Conservation (phyloP, 2,113 vertebrate genomes). For the Clarias macrocephalus region DNA sequence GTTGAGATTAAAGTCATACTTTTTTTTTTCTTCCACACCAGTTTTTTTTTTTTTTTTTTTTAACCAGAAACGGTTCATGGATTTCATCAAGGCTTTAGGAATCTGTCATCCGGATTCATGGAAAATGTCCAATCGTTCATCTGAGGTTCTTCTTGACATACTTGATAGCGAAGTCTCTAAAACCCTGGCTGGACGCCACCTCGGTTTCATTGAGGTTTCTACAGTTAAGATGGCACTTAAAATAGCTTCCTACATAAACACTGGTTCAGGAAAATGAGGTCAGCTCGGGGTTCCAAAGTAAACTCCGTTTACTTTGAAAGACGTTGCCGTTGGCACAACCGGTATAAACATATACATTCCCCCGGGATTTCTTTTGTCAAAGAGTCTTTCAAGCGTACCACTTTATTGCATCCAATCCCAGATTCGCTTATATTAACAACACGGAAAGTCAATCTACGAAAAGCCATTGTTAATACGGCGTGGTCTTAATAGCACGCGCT, state of each 20-base stretch:
- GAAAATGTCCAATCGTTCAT: background rate
- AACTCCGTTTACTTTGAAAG: constrained; percentile 30
- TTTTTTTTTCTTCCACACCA: background rate
- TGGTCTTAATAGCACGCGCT: background rate
- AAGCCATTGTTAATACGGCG: background rate
- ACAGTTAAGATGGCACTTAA: constrained; percentile 30
- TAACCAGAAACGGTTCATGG: background rate
- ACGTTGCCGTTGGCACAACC: constrained; percentile 13
- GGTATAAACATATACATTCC: constrained; percentile 34
- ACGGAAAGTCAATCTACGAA: background rate
- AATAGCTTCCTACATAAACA: constrained; percentile 45
- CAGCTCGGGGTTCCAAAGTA: background rate
- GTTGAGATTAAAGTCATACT: background rate
- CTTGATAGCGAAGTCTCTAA: background rate
- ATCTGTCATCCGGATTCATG: background rate
- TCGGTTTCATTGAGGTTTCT: background rate
- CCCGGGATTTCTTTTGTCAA: constrained; percentile 21
- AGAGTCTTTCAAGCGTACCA: constrained; percentile 11
- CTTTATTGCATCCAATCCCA: background rate
- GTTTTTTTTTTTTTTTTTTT: background rate
- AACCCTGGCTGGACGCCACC: background rate
- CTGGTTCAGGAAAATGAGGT: constrained; percentile 13
- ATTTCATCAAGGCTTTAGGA: background rate
- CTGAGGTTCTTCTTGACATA: background rate
- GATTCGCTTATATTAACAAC: background rate